Conservation (phyloP, 2,888 invertebrate genomes). For the Tenthredo scrophulariae region DNA sequence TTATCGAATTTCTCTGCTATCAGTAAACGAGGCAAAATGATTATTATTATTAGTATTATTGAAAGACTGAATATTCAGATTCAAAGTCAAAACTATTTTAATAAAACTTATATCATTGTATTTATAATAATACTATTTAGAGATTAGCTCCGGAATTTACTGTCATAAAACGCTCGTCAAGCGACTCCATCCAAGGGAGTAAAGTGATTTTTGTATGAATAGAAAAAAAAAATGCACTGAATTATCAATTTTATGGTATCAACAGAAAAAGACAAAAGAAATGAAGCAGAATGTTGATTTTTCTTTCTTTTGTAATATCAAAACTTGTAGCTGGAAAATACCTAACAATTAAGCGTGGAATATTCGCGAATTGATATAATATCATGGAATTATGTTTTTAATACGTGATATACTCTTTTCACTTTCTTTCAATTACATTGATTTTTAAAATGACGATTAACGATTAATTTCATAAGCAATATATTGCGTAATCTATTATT, state of each 20-base stretch:
- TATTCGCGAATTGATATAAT: not conserved
- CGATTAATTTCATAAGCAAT: not conserved
- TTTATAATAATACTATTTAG: constrained; percentile 35
- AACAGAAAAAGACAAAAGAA: not conserved
- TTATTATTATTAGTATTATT: constrained; percentile 3
- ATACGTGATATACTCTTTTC: constrained; percentile 4
- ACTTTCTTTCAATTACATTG: not conserved
- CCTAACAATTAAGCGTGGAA: constrained; percentile 1
- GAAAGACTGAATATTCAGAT: not conserved
- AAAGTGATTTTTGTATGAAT: not conserved
- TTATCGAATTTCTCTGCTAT: not conserved
- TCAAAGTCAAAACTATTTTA: constrained; percentile 5
- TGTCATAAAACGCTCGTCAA: not conserved
- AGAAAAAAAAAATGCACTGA: not conserved
- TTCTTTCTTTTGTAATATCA: not conserved
- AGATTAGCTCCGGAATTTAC: constrained; percentile 19
- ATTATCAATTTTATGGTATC: not conserved
- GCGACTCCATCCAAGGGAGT: not conserved
- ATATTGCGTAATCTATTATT: not conserved
- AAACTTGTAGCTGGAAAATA: not conserved
- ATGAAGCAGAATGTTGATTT: not conserved
- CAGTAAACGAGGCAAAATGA: not conserved
- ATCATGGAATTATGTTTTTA: not conserved
- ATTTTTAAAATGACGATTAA: not conserved
- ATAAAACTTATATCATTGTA: not conserved